These are phyloP conservation scores for Aeoliscus strigatus DNA, from an alignment of 2,797 vertebrate species.

Conservation along the genomic window DNA sequence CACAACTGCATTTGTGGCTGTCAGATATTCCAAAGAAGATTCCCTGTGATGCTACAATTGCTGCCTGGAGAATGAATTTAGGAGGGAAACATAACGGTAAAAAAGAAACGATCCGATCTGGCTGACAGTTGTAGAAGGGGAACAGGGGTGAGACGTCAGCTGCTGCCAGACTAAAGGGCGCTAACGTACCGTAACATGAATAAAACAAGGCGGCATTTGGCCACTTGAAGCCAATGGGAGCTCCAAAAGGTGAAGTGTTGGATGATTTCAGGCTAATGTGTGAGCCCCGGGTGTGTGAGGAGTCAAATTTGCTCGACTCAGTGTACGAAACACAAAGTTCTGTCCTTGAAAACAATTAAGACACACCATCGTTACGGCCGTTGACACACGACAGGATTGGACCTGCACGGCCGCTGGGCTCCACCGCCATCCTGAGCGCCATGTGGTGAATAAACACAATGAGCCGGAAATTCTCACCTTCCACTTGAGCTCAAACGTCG, in stretches of 20 bases:
- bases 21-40: constrained; percentile 57
- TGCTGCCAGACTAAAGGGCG: constrained; percentile 26
- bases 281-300: constrained; percentile 33
- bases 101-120: constrained; percentile 39
- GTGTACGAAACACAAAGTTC: too few relatives aligned
- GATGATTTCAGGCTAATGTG: constrained; percentile 40
- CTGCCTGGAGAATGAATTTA: constrained; percentile 48
- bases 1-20: constrained; percentile 56
- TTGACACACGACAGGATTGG: too few relatives aligned
- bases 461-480: not conserved
- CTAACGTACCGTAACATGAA: constrained; percentile 39
- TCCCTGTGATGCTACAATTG: constrained; percentile 52
- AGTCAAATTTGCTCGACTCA: constrained; percentile 57
- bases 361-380: too few relatives aligned
- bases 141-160: constrained; percentile 32
- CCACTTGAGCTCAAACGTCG: too few relatives aligned
- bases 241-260: constrained; percentile 49
- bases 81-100: constrained; percentile 34
- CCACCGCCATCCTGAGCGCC: not conserved
- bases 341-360: too few relatives aligned
- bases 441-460: too few relatives aligned
- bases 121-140: constrained; percentile 26
- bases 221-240: constrained; percentile 46
- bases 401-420: not conserved
- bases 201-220: constrained; percentile 56